Base-by-base conservation (phyloP, 2,113 vertebrate species). In the Conger conger region DNA sequence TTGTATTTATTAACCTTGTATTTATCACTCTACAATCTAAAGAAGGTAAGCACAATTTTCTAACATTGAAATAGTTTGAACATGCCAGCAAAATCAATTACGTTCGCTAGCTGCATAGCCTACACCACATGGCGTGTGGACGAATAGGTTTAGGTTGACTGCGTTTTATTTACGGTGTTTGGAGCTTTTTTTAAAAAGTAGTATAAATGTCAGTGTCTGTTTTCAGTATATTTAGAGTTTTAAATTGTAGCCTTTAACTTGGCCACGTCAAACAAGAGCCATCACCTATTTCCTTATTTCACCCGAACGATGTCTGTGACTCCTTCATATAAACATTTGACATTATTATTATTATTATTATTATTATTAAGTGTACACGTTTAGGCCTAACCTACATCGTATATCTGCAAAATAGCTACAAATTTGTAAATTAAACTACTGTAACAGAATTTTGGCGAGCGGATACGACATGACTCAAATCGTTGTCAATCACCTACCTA, bases 11-110 rank as follows among this genome's bases (percentile, higher is more conserved):
- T 76, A 91, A 82, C 85, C 87, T 84, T 40, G 57, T 93, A 45
- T 92, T 90, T 80, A 80, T 87, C 91, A 91, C 90, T 84, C 86
- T 91, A 8, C 93, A 95, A 84, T 91, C 92, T 1, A 94, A 95
- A 91, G 93, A 95, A 90, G 93, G 95, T 96, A 88, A 95, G 95
- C 93, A 86, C 0, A 86, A 50, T 82, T 87, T 86, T 85, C 38
- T 63, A 88, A 88, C 89, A 83, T 91, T 88, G 88, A 38, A 60
- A 17, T 60, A 37, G 15, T 68, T 80, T 76, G 30, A 83, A 80
- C 79, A 17, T 42, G 37, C 9, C 8, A 81, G 57, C 18, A 73
- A 77, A 73, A 83, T 33, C 30, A 30, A 73, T 73, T 33, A 33
- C 27, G 68, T 33, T 38, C 81, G 42, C 79, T 73, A 18, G 60